A percentile compares a stretch with the other conserved stretches of the same genome.
Evolutionary conservation across 2,888 invertebrate genomes (phyloP).

Genomic region (Plemyria rubiginata): DNA sequence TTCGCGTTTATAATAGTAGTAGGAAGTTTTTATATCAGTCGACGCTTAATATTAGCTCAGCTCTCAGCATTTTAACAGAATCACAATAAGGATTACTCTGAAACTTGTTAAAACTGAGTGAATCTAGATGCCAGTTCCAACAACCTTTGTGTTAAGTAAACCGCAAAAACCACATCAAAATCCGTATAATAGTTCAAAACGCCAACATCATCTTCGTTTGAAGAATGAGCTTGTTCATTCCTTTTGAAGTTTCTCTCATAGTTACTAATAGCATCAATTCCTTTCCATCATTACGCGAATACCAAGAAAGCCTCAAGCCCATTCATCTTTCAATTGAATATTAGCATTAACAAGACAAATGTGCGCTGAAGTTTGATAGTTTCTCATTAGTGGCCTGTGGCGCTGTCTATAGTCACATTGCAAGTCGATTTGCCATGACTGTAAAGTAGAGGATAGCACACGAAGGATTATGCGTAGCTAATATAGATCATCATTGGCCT

Average conservation of each 20-base stretch:
- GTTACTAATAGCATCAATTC: conserved; percentile 21
- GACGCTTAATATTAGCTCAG: too few relatives aligned
- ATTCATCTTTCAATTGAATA: conserved; percentile 67
- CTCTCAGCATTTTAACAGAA: too few relatives aligned
- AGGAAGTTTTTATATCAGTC: too few relatives aligned
- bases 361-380: conserved; percentile 75
- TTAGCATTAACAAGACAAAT: conserved; percentile 77
- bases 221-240: neutral
- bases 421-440: conserved; percentile 60
- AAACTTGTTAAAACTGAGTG: too few relatives aligned
- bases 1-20: too few relatives aligned
- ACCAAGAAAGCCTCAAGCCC: conserved; percentile 24
- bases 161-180: neutral
- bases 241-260: conserved; percentile 8
- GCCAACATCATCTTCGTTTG: neutral
- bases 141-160: too few relatives aligned
- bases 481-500: too few relatives aligned
- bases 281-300: conserved; percentile 18
- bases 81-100: too few relatives aligned
- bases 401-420: conserved; percentile 47
- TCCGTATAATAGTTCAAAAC: neutral
- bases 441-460: conserved; percentile 43
- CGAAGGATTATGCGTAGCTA: conserved; percentile 4
- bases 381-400: conserved; percentile 67
- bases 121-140: too few relatives aligned